phyloP scores from a whole-genome alignment of 2,888 invertebrate genomes.

The Perizoma affinitatum region DNA sequence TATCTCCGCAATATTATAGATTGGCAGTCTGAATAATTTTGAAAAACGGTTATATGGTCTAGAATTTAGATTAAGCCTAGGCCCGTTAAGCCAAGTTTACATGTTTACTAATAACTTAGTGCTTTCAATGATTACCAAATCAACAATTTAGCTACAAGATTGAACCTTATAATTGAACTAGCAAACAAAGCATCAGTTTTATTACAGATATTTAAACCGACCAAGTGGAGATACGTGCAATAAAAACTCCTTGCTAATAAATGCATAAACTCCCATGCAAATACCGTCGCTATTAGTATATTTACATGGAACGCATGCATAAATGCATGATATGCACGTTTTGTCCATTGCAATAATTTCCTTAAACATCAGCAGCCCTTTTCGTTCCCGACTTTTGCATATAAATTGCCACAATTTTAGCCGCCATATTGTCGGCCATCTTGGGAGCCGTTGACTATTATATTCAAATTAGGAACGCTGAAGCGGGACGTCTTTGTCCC shows the following conservation, averaged over 20 bases:
- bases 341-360: slow-evolving; percentile 43
- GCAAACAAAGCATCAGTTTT: no score
- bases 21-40: slow-evolving; percentile 32
- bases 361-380: slow-evolving; percentile 40
- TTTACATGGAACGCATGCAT: slow-evolving; percentile 35
- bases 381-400: slow-evolving; percentile 55
- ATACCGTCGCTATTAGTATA: slow-evolving; percentile 25
- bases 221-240: not conserved
- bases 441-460: slow-evolving; percentile 67
- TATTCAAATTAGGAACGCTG: slow-evolving; percentile 68
- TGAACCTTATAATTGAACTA: no score
- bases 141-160: no score
- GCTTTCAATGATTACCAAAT: not conserved
- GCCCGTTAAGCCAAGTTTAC: no score
- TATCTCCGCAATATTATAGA: slow-evolving; percentile 15
- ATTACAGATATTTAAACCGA: no score
- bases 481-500: slow-evolving; percentile 31
- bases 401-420: slow-evolving; percentile 58
- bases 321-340: slow-evolving; percentile 38
- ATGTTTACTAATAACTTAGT: no score
- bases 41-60: slow-evolving; percentile 36
- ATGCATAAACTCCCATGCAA: slow-evolving; percentile 21
- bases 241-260: slow-evolving; percentile 15
- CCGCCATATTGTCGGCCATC: slow-evolving; percentile 48
- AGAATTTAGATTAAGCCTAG: slow-evolving; percentile 14